These are phyloP conservation scores for Umimayanthus kanabou DNA, from an alignment of 92 coral and sea anemone genomes.

Conservation along the genomic window DNA sequence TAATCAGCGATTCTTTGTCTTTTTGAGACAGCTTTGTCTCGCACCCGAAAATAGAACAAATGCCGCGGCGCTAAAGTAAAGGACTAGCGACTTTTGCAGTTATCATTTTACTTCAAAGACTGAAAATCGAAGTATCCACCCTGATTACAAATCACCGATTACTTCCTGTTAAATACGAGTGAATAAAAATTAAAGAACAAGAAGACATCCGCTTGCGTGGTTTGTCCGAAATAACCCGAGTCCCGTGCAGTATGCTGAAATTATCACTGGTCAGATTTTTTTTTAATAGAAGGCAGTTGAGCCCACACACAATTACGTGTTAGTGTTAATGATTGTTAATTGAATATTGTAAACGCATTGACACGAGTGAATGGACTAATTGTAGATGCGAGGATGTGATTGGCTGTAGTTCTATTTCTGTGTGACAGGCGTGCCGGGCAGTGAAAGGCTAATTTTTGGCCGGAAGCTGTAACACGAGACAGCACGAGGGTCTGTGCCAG, in stretches of 20 bases:
- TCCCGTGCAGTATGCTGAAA: constrained; percentile 7
- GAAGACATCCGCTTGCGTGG: not conserved
- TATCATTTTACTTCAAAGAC: not conserved
- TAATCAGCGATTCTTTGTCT: constrained; percentile 5
- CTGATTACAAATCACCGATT: not conserved
- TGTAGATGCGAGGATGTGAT: constrained; percentile 53
- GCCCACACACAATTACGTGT: constrained; percentile 72
- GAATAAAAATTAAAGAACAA: not conserved
- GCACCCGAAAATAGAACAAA: constrained; percentile 9
- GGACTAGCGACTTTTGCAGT: not conserved
- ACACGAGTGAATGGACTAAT: constrained; percentile 69
- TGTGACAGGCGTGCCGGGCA: constrained; percentile 42
- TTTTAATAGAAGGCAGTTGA: constrained; percentile 1
- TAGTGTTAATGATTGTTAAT: constrained; percentile 74
- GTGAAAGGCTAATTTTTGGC: constrained; percentile 49
- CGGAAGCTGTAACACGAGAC: constrained; percentile 65
- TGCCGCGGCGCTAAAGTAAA: not conserved
- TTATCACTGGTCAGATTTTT: not conserved
- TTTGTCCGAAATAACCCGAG: not conserved
- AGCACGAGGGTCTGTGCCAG: constrained; percentile 59
- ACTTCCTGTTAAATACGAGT: not conserved
- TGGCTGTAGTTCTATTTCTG: constrained; percentile 50
- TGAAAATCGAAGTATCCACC: not conserved
- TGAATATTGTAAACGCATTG: constrained; percentile 87
- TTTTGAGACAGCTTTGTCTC: constrained; percentile 35